Base-by-base conservation (phyloP, 2,797 vertebrate species). In the Catharus ustulatus region DNA sequence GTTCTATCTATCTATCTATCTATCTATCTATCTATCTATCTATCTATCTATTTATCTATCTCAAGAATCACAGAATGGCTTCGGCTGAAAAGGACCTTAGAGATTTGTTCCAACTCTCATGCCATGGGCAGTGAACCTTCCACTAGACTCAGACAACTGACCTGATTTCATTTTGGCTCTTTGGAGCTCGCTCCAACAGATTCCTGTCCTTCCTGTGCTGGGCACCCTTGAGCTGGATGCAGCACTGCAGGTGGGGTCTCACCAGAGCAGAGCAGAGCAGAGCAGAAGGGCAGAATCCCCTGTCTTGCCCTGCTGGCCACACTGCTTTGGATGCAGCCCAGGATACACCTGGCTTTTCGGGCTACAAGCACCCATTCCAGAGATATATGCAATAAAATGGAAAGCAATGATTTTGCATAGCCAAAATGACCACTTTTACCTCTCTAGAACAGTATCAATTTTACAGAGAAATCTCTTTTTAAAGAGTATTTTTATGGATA, bases 131-230 rank as follows among this genome's bases (percentile, higher is more conserved):
- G 22, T 8, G 48, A 46, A 20, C 40, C 16, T 46, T 38, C 10
- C 19, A 52, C 43, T 22, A 57, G 38, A 34, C 40, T 40, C 40
- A 40, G 40, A 40, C 17, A 73, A 8, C 10, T 7, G 48, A 69
- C 34, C 17, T 62, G 20, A 48, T 48, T 62, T 42, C 12, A 55
- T 55, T 69, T 48, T 22, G 30, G 48, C 9, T 55, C 21, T 62
- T 62, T 30, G 55, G 40, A 62, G 40, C 20, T 69, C 0, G 0
- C 3, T 76, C 57, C 20, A n/a, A 38, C 5, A 82, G 49, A 21
- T 13, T 9, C 12, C 19, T 30, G 8, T 45, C 45, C 18, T 22
- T 58, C 51, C 51, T 40, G 20, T 40, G 38, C 10, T 57, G 27
- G 23, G 32, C 29, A 51, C 2, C 15, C 45, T 30, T 46, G n/a